Evolutionary conservation across 2,113 vertebrate species (phyloP).

Genomic region (Macrotis lagotis): DNA sequence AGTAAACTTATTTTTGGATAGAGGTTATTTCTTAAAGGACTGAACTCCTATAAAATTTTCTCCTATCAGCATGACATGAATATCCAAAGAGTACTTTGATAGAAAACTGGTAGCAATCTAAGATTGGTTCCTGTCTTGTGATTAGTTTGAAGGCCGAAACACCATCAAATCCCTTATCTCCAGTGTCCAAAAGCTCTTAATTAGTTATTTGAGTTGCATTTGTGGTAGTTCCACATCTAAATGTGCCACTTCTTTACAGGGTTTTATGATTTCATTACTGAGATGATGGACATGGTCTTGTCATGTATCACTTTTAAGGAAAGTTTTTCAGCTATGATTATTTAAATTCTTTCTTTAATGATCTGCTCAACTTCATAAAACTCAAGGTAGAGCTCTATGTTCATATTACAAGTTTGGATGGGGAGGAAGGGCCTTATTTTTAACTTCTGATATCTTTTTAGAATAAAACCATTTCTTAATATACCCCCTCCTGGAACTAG

Average conservation of each 20-base stretch:
- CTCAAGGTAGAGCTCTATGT: no score
- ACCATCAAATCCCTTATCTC: not conserved
- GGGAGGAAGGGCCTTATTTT: not conserved
- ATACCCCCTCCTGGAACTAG: not conserved
- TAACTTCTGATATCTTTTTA: not conserved
- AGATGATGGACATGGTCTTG: not conserved
- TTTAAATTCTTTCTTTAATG: not conserved
- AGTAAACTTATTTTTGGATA: conserved; percentile 61
- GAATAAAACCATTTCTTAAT: not conserved
- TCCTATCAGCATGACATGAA: conserved; percentile 7
- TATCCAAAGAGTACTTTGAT: not conserved
- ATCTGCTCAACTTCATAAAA: not conserved
- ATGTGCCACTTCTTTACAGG: not conserved
- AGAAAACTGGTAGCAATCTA: not conserved
- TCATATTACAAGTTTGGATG: not conserved
- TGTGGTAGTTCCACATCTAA: not conserved
- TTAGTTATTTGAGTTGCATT: not conserved
- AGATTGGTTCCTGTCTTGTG: not conserved
- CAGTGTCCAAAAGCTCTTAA: not conserved
- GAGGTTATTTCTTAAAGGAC: conserved; percentile 56
- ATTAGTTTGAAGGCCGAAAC: not conserved
- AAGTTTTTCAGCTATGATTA: not conserved
- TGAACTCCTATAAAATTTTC: conserved; percentile 42
- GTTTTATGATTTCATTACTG: not conserved
- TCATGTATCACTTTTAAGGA: not conserved